Conservation (phyloP, 1,140 invertebrate genomes). For the Delia radicum region DNA sequence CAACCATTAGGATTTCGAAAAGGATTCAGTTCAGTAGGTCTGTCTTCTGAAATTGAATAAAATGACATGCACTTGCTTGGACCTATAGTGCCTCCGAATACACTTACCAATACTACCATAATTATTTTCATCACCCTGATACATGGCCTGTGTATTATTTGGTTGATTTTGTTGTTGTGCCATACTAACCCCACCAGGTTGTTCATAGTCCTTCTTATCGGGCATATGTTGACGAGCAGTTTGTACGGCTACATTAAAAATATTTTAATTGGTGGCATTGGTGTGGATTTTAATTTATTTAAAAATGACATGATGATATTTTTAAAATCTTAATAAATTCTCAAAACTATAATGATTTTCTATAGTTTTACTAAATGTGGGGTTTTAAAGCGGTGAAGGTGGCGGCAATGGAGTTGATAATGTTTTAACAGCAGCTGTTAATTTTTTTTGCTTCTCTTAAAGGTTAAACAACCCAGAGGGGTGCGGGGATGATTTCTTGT, state of each 20-base stretch:
- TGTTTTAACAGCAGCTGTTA: background rate
- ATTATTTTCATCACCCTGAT: conserved; percentile 6
- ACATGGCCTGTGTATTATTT: conserved; percentile 47
- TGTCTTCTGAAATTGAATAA: conserved; percentile 28
- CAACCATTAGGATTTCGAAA: conserved; percentile 48
- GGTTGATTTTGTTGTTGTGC: conserved; percentile 56
- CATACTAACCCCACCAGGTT: conserved; percentile 42
- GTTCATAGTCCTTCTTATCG: conserved; percentile 60
- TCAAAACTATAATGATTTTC: background rate
- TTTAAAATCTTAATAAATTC: conserved; percentile 1
- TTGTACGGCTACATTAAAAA: conserved; percentile 77
- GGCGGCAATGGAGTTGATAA: conserved; percentile 24
- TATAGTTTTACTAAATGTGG: background rate
- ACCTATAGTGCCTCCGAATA: background rate
- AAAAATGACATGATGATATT: conserved; percentile 52
- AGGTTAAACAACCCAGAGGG: background rate
- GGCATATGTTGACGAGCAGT: conserved; percentile 76
- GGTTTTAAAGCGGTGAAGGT: conserved; percentile 22
- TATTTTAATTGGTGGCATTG: conserved; percentile 71
- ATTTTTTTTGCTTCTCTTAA: background rate
- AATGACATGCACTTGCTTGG: background rate
- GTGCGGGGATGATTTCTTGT: background rate
- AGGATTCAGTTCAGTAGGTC: conserved; percentile 51
- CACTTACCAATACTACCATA: conserved; percentile 2
- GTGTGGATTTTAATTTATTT: conserved; percentile 52